These are phyloP conservation scores for Poliocrania exsul DNA, from an alignment of 2,797 vertebrate genomes.

Conservation along the genomic window DNA sequence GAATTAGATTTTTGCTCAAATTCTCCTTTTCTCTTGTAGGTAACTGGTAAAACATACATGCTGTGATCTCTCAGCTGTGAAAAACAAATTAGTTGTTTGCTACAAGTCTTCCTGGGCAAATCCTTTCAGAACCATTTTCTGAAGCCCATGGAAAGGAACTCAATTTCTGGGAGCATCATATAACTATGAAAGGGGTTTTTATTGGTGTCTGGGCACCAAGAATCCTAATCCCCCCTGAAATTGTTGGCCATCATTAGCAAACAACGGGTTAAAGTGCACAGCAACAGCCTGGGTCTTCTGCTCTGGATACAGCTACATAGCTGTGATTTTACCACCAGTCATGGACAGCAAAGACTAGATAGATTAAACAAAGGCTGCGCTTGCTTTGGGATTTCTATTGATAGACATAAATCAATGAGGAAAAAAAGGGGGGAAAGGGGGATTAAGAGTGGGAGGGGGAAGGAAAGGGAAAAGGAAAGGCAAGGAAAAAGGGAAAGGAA, in stretches of 20 bases:
- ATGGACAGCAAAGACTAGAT: not conserved
- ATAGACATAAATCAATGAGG: not conserved
- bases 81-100: not conserved
- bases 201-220: not conserved
- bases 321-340: not conserved
- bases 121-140: not conserved
- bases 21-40: not conserved
- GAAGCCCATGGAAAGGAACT: not conserved
- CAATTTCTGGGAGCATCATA: not conserved
- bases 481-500: not conserved
- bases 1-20: not conserved
- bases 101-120: not conserved
- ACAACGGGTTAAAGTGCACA: not conserved
- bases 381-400: not conserved
- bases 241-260: not conserved
- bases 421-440: not conserved
- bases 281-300: not conserved
- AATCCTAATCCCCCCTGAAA: not conserved
- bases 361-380: not conserved
- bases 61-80: not conserved
- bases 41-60: not conserved
- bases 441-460: not conserved
- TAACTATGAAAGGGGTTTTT: not conserved
- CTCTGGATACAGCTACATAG: not conserved
- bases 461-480: not conserved